phyloP scores from a whole-genome alignment of 2,113 vertebrate genomes.

The Cyphomyrus plagiostoma region DNA sequence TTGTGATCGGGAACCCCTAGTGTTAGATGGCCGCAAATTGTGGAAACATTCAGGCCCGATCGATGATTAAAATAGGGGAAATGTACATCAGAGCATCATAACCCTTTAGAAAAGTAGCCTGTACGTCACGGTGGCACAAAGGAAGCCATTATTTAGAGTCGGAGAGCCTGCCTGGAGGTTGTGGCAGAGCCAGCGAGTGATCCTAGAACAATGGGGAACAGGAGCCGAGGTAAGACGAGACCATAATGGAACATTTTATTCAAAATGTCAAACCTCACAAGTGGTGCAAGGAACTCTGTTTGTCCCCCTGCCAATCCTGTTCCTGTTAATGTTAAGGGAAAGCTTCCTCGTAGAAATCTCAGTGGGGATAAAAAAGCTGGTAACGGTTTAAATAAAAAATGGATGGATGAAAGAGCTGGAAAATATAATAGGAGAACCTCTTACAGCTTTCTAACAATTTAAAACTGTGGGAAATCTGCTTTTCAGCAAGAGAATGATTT shows the following conservation, averaged over 20 bases:
- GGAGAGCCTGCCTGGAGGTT: background rate
- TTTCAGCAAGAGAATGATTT: background rate
- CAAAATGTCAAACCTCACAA: background rate
- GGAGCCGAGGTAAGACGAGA: background rate
- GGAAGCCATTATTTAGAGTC: background rate
- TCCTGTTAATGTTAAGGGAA: background rate
- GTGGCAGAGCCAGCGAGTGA: background rate
- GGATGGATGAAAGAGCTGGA: background rate
- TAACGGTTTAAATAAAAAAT: background rate
- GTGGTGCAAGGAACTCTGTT: background rate
- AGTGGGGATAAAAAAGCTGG: background rate
- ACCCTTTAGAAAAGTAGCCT: background rate
- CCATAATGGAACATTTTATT: slow-evolving; percentile 4
- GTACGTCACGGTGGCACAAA: background rate
- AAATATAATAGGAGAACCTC: background rate
- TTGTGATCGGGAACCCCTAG: background rate
- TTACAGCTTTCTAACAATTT: background rate
- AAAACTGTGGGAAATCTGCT: background rate
- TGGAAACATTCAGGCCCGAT: background rate
- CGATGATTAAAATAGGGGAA: background rate
- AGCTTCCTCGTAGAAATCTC: background rate
- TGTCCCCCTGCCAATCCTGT: background rate
- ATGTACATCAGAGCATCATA: background rate
- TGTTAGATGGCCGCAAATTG: background rate
- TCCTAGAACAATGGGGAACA: background rate